Evolutionary conservation across 2,113 vertebrate genomes (phyloP).

Genomic region (Haemorhous mexicanus): DNA sequence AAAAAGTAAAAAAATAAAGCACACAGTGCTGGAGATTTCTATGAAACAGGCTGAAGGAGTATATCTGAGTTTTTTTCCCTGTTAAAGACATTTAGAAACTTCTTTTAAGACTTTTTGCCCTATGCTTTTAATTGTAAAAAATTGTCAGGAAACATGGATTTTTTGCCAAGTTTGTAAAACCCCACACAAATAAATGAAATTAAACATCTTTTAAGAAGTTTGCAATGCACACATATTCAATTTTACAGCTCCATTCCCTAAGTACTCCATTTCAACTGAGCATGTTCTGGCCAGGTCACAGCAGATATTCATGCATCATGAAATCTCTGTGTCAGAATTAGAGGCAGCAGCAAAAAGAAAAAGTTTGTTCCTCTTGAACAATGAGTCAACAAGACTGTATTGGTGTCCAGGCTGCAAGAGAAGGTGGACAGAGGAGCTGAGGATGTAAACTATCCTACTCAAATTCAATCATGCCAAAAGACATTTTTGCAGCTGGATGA

Average conservation of each 20-base stretch:
- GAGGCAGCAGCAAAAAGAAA: not conserved
- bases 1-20: not conserved
- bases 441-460: not conserved
- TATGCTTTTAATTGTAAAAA: not conserved
- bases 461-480: not conserved
- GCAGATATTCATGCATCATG: not conserved
- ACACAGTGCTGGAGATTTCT: not conserved
- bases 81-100: not conserved
- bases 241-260: not conserved
- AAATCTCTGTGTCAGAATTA: not conserved
- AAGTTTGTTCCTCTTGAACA: not conserved
- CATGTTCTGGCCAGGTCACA: not conserved
- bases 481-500: not conserved
- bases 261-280: not conserved
- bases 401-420: not conserved
- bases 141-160: not conserved
- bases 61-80: not conserved
- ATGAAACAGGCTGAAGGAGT: not conserved
- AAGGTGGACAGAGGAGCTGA: not conserved
- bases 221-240: not conserved
- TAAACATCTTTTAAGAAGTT: not conserved
- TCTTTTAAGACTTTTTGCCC: not conserved
- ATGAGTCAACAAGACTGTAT: fast-evolving
- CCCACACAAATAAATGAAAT: not conserved
- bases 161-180: not conserved